Evolutionary conservation across 2,113 vertebrate genomes (phyloP), one percentile per base, ranked within the genome.

Genomic region (Dolichotis patagonum): DNA sequence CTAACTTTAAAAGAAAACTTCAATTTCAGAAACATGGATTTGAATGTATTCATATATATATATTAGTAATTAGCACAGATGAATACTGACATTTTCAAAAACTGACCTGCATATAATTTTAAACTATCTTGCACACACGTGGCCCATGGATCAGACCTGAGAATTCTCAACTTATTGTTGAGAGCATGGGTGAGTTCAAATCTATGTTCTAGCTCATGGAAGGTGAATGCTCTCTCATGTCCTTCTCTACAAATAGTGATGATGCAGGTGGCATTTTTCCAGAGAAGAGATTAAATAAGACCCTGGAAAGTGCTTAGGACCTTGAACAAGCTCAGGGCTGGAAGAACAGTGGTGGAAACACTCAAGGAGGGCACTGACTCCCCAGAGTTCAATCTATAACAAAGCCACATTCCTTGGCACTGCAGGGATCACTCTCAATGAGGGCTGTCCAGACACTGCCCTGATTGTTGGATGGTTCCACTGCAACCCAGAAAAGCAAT

Each of bases 331-430:
- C 73, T 30, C 9, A 16, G 60, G 7, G 73, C 41, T 14, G 8
- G 30, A 17, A 22, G 80, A n/a, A 19, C 0, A 6, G 65, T 43
- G 46, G 24, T 1, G 12, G 43, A 38, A 26, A 87, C 46, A 4
- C 28, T 46, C 0, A 3, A 35, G 35, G 41, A 41, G 32, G 24
- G 12, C 24, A 30, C 26, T 46, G 3, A 6, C 73, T 38, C 38
- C 54, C 0, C 30, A 3, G 0, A 3, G 24, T 19, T 80, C 5
- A 4, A 10, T 32, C 49, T 52, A 19, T 0, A 56, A 83, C 19
- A n/a, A 58, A 38, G 26, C 54, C 9, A 8, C 1, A 1, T 0
- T 3, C 28, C 65, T 60, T 0, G 1, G 35, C 0, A 8, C 26
- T 1, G 24, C 20, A 28, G 26, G 62, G 78, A 13, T 38, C 0